Evolutionary conservation across 1,140 invertebrate species (phyloP), one percentile per base, ranked within the genome.

Genomic region (Ridgeia piscesae): DNA sequence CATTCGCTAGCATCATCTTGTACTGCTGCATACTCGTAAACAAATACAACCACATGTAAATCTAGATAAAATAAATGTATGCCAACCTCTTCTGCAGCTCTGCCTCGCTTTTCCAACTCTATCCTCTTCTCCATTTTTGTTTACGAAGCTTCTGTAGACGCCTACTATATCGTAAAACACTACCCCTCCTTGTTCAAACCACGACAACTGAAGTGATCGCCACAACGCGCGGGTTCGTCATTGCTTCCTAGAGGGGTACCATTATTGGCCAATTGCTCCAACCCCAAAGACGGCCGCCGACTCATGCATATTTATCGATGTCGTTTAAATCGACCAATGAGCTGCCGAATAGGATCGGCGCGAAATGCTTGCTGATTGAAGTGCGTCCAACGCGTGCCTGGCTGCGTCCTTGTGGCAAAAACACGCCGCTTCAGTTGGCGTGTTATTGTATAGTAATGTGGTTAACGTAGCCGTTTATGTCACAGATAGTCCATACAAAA

Each of bases 91-190:
- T 97, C 97, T 94, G 98, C 97, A 95, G 97, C 97, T 95, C 97
- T 97, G 95, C 98, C 98, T 94, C 98, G 97, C 96, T 98, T 97
- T 96, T 99, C 98, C 95, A 99, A 97, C 95, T 98, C 97, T 97
- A 99, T 97, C 96, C 98, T 97, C 95, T 99, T 98, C 97, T 98
- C 98, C 98, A 99, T 99, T 91, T 42, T 48, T 92, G 31, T 33
- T 77, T 90, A 34, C 35, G 92, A 48, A 91, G 77, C 31, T 92
- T 34, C 34, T 34, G 33, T 34, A 92, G 48, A 35, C 48, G 14
- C 91, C 48, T 35, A 91, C 34, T 42, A 90, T 90, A 90, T 34
- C 31, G 35, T 34, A 34, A 90, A 90, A 90, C 89, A 35, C 34
- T 34, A 90, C 48, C 42, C 91, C 48, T 91, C 34, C 77, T 88